Evolutionary conservation across 2,888 invertebrate genomes (phyloP).

Genomic region (Folsomia candida): DNA sequence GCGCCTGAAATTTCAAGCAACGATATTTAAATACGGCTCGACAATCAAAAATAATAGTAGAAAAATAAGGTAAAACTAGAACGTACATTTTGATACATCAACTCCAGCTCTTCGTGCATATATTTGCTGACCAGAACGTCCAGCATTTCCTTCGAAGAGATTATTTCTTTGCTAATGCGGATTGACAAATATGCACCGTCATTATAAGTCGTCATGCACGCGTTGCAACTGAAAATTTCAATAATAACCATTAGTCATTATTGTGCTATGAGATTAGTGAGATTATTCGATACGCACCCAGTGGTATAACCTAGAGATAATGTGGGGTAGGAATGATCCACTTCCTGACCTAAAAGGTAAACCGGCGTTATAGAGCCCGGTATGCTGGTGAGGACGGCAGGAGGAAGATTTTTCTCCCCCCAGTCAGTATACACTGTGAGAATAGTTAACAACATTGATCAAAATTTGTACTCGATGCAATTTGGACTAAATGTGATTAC

Average conservation of each 20-base stretch:
- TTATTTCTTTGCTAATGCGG: conserved; percentile 48
- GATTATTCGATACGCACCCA: conserved; percentile 36
- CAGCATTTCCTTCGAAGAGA: conserved; percentile 45
- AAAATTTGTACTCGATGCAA: too few relatives aligned
- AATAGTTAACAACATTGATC: too few relatives aligned
- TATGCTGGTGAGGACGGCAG: conserved; percentile 47
- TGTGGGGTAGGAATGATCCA: conserved; percentile 43
- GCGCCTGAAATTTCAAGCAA: conserved; percentile 23
- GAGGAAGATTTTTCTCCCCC: conserved; percentile 48
- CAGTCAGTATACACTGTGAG: conserved; percentile 46
- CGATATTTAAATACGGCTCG: too few relatives aligned
- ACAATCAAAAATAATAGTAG: neutral
- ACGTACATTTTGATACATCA: conserved; percentile 44
- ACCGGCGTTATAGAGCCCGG: conserved; percentile 44
- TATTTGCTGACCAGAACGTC: conserved; percentile 46
- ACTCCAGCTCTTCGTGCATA: conserved; percentile 46
- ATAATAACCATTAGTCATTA: neutral
- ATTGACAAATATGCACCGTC: conserved; percentile 45
- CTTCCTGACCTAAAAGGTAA: conserved; percentile 39
- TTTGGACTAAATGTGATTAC: too few relatives aligned
- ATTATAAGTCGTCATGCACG: conserved; percentile 45
- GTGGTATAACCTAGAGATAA: conserved; percentile 45
- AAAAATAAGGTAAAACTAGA: neutral
- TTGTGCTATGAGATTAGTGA: neutral
- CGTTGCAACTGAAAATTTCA: conserved; percentile 38